A percentile compares a stretch with the other conserved stretches of the same genome.
These are phyloP conservation scores for Zenarchopterus dispar DNA, from an alignment of 2,797 vertebrate genomes.

Conservation along the genomic window DNA sequence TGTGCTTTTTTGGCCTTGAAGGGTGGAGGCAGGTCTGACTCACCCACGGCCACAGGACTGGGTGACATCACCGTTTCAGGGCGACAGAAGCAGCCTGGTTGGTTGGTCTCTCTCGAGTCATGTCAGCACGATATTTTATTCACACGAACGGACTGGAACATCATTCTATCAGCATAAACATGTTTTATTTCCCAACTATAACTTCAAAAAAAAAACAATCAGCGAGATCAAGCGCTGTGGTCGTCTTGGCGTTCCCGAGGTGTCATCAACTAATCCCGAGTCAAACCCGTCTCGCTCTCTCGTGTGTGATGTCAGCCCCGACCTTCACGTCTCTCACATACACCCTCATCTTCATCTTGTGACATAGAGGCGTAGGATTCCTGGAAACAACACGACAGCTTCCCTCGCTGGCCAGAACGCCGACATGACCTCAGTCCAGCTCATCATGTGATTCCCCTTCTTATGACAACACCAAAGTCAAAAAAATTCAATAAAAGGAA, in stretches of 20 bases:
- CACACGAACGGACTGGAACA: background rate
- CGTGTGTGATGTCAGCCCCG: background rate
- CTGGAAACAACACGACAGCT: too few relatives aligned
- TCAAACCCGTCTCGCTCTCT: background rate
- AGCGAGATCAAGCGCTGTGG: background rate
- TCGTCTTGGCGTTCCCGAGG: background rate
- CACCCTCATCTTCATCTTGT: background rate
- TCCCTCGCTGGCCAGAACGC: too few relatives aligned
- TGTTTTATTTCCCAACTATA: background rate
- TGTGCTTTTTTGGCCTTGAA: background rate
- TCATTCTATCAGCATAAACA: background rate
- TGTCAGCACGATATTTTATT: background rate
- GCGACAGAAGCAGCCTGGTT: background rate
- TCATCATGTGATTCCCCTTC: too few relatives aligned
- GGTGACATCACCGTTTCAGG: slow-evolving; percentile 24
- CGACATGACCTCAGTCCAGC: too few relatives aligned
- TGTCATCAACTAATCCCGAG: background rate
- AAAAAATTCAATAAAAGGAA: too few relatives aligned
- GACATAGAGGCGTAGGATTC: too few relatives aligned
- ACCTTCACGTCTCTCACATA: slow-evolving; percentile 7
- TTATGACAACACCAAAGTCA: too few relatives aligned
- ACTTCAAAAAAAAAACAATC: background rate
- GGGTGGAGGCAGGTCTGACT: slow-evolving; percentile 49
- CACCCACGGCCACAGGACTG: slow-evolving; percentile 29
- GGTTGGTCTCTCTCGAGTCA: background rate